Evolutionary conservation across 1,140 invertebrate species (phyloP).

Genomic region (Neodiprion virginianus): DNA sequence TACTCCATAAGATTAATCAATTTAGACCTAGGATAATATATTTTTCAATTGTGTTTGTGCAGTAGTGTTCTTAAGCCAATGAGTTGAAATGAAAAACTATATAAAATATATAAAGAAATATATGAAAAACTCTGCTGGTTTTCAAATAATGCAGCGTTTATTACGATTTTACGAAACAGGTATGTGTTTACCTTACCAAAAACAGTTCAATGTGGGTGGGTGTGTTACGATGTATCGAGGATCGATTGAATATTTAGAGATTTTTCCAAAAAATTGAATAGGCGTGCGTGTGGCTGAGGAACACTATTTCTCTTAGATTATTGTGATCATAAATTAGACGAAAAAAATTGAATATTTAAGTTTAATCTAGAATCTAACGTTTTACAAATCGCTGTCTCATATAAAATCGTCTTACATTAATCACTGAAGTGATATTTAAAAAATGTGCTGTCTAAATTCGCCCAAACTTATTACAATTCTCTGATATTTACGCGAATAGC

Average conservation of each 20-base stretch:
- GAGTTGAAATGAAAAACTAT: neutral
- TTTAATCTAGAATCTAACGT: too few relatives aligned
- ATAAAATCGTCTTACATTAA: too few relatives aligned
- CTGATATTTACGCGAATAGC: too few relatives aligned
- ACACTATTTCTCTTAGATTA: constrained; percentile 18
- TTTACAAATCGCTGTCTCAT: too few relatives aligned
- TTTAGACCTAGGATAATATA: constrained; percentile 51
- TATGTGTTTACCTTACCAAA: too few relatives aligned
- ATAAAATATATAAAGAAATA: neutral
- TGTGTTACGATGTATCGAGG: constrained; percentile 6
- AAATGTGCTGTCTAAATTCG: too few relatives aligned
- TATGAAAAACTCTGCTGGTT: too few relatives aligned
- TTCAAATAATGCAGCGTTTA: neutral
- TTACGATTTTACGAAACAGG: neutral
- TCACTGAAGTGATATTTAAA: too few relatives aligned
- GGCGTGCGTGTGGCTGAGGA: constrained; percentile 20
- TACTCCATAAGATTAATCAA: constrained; percentile 57
- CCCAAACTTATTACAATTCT: too few relatives aligned
- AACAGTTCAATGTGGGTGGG: constrained; percentile 10
- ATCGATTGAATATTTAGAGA: neutral
- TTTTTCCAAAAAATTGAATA: neutral
- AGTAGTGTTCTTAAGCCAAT: neutral
- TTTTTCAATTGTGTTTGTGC: constrained; percentile 49
- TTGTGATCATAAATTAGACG: constrained; percentile 10
- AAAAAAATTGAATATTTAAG: too few relatives aligned